These are phyloP conservation scores for Margaritifera margaritifera DNA, from an alignment of 2,888 invertebrate genomes.

Conservation along the genomic window DNA sequence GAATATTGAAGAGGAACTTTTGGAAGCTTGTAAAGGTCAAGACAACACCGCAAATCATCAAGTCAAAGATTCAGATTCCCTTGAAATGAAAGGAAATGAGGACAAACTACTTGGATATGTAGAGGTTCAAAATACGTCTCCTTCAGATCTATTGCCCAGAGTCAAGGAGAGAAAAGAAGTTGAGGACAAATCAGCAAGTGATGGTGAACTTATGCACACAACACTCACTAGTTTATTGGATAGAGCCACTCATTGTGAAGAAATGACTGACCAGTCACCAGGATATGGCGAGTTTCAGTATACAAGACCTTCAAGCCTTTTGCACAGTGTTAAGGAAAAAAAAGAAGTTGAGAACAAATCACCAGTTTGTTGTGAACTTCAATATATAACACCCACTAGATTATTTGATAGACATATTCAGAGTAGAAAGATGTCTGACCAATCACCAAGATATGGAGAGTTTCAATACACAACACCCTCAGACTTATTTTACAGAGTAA, in stretches of 20 bases:
- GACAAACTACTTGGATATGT: background rate
- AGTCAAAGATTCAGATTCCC: no score
- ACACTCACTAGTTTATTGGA: conserved; percentile 13
- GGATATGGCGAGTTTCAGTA: background rate
- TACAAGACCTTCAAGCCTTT: conserved; percentile 11
- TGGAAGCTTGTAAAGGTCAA: no score
- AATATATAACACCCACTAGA: conserved; percentile 11
- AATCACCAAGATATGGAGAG: background rate
- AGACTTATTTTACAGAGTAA: no score
- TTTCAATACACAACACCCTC: conserved; percentile 7
- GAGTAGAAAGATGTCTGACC: background rate
- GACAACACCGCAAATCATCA: no score
- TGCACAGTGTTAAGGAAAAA: background rate
- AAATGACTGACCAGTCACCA: no score
- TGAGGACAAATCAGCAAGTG: background rate
- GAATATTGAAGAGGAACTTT: no score
- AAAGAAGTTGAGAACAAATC: background rate
- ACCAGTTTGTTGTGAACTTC: background rate
- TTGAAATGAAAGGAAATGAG: background rate
- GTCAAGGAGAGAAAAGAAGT: no score
- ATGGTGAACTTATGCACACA: background rate
- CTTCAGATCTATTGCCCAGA: conserved; percentile 5
- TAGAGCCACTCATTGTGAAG: background rate
- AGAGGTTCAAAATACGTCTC: conserved; percentile 5
- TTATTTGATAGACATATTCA: conserved; percentile 8